Conservation (phyloP, 2,113 vertebrate genomes). For the Typhlomys cinereus region DNA sequence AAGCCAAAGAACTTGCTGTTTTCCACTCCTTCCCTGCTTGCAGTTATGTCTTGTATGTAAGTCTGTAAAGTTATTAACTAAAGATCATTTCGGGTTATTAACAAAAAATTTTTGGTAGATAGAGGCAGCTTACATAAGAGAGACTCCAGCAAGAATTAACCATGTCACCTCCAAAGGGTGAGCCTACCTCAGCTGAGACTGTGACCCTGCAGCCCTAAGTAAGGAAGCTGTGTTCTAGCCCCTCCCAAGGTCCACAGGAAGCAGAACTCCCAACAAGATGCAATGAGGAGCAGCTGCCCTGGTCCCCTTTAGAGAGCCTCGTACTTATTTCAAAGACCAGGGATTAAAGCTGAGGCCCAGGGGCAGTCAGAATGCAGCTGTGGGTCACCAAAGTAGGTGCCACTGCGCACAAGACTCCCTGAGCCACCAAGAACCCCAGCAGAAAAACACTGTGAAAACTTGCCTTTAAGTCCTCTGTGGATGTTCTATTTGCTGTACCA, state of each 20-base stretch:
- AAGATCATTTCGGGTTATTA: background rate
- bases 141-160: background rate
- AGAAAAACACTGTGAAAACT: too few relatives aligned
- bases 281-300: background rate
- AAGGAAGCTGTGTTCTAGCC: background rate
- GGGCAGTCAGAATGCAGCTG: background rate
- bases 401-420: background rate
- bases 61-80: background rate
- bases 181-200: background rate
- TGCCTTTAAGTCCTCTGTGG: background rate
- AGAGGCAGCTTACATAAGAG: background rate
- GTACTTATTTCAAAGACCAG: background rate
- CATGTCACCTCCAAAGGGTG: background rate
- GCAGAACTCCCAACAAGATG: fast-evolving
- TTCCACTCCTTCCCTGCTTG: background rate
- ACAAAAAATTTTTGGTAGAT: background rate
- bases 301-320: background rate
- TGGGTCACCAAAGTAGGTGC: background rate
- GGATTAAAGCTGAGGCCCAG: background rate
- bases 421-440: background rate
- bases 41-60: background rate
- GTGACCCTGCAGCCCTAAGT: background rate
- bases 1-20: background rate
- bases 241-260: background rate
- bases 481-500: background rate